Conservation (phyloP, 1,140 invertebrate genomes). For the Rhagoletis zephyria region DNA sequence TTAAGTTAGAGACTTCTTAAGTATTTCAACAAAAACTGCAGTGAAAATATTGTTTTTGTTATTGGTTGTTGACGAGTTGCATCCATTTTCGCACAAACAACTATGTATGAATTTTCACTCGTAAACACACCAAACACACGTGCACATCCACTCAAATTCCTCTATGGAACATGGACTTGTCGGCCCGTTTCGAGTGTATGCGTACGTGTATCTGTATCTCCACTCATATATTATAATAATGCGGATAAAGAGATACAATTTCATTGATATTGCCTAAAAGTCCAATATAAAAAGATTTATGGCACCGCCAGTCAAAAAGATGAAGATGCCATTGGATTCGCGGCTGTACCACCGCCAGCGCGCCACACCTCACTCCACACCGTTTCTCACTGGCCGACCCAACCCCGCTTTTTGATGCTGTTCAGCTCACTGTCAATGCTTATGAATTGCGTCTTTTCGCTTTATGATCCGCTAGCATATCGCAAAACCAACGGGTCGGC, state of each 20-base stretch:
- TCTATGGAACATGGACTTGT: neutral
- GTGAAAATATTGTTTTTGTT: too few relatives aligned
- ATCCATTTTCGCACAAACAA: neutral
- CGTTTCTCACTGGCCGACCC: slow-evolving; percentile 54
- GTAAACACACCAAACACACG: neutral
- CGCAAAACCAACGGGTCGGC: neutral
- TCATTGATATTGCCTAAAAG: slow-evolving; percentile 73
- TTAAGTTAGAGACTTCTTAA: too few relatives aligned
- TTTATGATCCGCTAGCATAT: neutral
- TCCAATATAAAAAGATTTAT: slow-evolving; percentile 72
- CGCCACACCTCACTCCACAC: slow-evolving; percentile 28
- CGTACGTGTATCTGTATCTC: slow-evolving; percentile 45
- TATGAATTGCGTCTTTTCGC: slow-evolving; percentile 38
- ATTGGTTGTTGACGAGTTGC: too few relatives aligned
- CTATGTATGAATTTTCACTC: neutral
- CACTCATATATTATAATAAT: slow-evolving; percentile 72
- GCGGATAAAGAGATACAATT: slow-evolving; percentile 73
- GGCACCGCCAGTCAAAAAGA: slow-evolving; percentile 59
- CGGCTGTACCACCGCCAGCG: slow-evolving; percentile 39
- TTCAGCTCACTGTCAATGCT: slow-evolving; percentile 40
- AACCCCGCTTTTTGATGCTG: slow-evolving; percentile 56
- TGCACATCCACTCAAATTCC: neutral
- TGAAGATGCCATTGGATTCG: slow-evolving; percentile 49
- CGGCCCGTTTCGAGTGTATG: neutral
- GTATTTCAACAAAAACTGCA: too few relatives aligned